Evolutionary conservation across 1,140 invertebrate species (phyloP), one percentile per base, ranked within the genome.

Genomic region (Cyphomyrmex costatus): DNA sequence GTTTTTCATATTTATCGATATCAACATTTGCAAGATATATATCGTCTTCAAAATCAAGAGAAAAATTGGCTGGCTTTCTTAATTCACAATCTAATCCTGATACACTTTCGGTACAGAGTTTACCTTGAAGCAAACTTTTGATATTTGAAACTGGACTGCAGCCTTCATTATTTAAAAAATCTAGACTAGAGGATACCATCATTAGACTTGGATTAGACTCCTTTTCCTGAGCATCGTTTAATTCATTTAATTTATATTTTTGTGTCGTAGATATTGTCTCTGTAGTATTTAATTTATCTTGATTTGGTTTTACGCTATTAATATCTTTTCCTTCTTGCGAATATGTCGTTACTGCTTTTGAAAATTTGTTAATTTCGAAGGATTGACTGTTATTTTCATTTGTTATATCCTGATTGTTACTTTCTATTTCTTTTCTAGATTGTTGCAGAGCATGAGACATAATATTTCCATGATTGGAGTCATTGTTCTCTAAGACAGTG

Each of bases 151-250:
- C 5, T 3, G 65, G 14, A 68, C 21, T 46, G 21, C 21, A 49
- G 21, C 36, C 49, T 68, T 68, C 65, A 27, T 24, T 5, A 24
- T 49, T 63, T 68, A 14, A 58, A 65, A 58, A 60, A 65, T 91
- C 91, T 61, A 89, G 78, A 24, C 87, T 92, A 16, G 91, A 89
- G 27, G 33, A 60, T 79, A 92, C 30, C 8, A 76, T 87, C 65
- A 90, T 74, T 16, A 87, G 71, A 16, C 86, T 89, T 30, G 77
- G 58, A 58, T 36, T 65, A 0, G 33, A 66, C 60, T 36, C 36
- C 36, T 21, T 21, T n/a, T 33, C 21, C 1, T 65, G 61, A 56
- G 46, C 61, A n/a, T 78, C 61, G 58, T 46, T 51, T 5, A n/a
- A 36, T 68, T 79, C 46, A 79, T 68, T 79, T 36, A 73, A 71